Conservation (phyloP, 2,888 invertebrate genomes). For the Acanthosepion lycidas region DNA sequence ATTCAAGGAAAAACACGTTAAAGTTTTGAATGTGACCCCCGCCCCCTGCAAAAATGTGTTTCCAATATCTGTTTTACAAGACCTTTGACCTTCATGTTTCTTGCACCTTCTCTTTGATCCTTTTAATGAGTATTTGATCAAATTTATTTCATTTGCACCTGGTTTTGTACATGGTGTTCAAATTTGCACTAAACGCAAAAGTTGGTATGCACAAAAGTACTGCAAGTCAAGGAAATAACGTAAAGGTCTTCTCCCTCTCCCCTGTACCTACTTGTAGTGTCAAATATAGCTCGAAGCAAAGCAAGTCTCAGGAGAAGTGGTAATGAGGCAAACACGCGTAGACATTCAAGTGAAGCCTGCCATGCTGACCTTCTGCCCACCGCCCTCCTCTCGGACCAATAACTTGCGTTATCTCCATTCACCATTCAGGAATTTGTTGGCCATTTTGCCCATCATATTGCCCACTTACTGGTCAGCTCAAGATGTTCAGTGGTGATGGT, state of each 20-base stretch:
- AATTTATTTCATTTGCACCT: neutral
- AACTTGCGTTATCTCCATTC: conserved; percentile 21
- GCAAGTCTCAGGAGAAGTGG: conserved; percentile 9
- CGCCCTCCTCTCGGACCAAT: neutral
- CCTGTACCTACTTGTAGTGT: neutral
- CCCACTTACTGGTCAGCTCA: conserved; percentile 33
- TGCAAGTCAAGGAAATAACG: neutral
- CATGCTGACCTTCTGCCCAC: conserved; percentile 1
- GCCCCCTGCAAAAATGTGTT: neutral
- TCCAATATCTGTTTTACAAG: neutral
- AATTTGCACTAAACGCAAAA: neutral
- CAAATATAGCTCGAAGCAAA: neutral
- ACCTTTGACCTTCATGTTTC: neutral
- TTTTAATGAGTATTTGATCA: neutral
- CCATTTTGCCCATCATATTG: conserved; percentile 22
- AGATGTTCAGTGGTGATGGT: conserved; percentile 21
- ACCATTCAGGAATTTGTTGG: conserved; percentile 22
- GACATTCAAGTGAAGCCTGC: conserved; percentile 33
- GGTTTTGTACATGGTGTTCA: neutral
- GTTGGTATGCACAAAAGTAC: conserved; percentile 33
- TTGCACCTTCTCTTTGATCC: neutral
- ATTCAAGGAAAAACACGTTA: neutral
- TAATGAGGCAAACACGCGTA: conserved; percentile 33
- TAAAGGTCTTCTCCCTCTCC: neutral
- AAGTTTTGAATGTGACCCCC: neutral